Evolutionary conservation across 64 coral and sea anemone species (phyloP).

Genomic region (Trachythela sp.): DNA sequence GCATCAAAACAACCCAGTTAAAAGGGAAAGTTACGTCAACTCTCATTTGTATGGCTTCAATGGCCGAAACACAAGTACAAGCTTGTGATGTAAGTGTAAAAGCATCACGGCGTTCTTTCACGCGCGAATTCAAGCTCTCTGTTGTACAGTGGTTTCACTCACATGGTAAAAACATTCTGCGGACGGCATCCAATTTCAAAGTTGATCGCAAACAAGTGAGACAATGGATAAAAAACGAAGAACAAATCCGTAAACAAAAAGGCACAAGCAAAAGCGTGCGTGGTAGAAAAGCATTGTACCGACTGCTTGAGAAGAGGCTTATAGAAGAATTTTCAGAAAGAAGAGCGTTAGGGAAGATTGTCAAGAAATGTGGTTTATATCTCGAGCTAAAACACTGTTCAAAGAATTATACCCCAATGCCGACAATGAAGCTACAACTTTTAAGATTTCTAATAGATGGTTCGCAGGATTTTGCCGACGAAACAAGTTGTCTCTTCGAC

Average conservation of each 20-base stretch:
- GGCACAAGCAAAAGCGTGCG: conserved; percentile 14
- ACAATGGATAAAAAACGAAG: conserved; percentile 15
- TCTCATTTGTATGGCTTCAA: no score
- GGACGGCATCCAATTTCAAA: conserved; percentile 23
- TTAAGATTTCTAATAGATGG: conserved; percentile 53
- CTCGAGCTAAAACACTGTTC: conserved; percentile 42
- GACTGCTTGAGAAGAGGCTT: conserved; percentile 34
- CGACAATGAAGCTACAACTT: no score
- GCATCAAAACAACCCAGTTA: background rate
- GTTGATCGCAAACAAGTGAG: conserved; percentile 35
- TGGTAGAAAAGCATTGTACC: no score
- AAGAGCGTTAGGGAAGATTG: conserved; percentile 32
- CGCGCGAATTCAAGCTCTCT: conserved; percentile 26
- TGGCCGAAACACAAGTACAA: no score
- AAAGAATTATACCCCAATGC: conserved; percentile 42
- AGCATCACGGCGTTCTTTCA: conserved; percentile 19
- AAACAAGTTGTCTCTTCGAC: conserved; percentile 31
- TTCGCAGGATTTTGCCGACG: conserved; percentile 40
- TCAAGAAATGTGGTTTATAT: conserved; percentile 54
- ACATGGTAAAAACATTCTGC: conserved; percentile 27
- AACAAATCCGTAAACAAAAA: conserved; percentile 52
- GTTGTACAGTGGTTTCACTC: conserved; percentile 18
- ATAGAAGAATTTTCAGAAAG: no score
- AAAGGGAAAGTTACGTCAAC: no score
- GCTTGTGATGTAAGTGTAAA: background rate